Evolutionary conservation across 2,797 vertebrate genomes (phyloP).

Genomic region (Harpagifer antarcticus): DNA sequence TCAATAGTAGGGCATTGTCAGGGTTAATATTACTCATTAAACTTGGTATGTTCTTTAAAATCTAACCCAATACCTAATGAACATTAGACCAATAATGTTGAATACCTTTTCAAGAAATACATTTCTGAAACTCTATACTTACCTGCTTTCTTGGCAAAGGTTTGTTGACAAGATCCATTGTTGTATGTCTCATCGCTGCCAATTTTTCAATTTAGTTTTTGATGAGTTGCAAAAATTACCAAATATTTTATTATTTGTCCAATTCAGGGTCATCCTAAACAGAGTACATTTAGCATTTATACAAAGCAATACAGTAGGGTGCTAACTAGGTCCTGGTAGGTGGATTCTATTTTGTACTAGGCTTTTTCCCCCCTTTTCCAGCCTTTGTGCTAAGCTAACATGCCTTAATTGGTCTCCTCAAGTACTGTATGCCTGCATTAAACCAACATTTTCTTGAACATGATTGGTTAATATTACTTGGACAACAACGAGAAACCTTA

Average conservation of each 20-base stretch:
- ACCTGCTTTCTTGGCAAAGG: background rate
- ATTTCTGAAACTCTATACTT: background rate
- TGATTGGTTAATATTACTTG: too few species aligned
- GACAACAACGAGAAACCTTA: background rate
- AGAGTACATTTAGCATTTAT: too few species aligned
- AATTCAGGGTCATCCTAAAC: too few species aligned
- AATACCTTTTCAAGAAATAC: background rate
- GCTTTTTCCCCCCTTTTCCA: background rate
- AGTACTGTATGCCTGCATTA: too few species aligned
- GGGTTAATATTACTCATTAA: conserved; percentile 5
- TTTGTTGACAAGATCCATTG: background rate
- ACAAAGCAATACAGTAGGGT: too few species aligned
- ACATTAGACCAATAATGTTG: background rate
- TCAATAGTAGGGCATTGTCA: conserved; percentile 34
- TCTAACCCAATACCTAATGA: background rate
- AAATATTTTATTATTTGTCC: too few species aligned
- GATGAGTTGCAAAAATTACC: too few species aligned
- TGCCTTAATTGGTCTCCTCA: too few species aligned
- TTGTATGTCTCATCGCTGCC: too few species aligned
- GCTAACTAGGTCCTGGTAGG: background rate
- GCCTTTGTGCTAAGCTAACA: background rate
- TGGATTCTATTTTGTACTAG: background rate
- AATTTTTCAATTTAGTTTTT: too few species aligned
- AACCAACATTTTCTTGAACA: too few species aligned
- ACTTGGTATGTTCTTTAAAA: conserved; percentile 6